Evolutionary conservation across 2,113 vertebrate genomes (phyloP).

Genomic region (Brienomyrus longianalis): DNA sequence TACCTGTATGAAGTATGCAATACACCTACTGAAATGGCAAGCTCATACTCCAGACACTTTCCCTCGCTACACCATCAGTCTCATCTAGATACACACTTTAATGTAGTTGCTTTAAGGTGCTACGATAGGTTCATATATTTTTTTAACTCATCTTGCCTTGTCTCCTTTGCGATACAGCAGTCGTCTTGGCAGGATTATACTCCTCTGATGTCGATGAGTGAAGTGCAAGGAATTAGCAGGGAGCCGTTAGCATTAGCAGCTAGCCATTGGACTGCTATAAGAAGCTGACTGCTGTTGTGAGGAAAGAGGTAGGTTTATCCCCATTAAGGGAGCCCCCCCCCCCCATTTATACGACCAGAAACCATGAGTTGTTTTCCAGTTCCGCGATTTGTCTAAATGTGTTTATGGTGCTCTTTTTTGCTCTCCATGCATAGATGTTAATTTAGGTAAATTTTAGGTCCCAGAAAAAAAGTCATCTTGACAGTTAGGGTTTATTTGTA

Average conservation of each 20-base stretch:
- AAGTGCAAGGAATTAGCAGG: not conserved
- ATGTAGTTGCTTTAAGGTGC: not conserved
- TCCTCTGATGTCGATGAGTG: not conserved
- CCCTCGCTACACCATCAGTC: not conserved
- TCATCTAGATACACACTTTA: not conserved
- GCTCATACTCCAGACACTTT: not conserved
- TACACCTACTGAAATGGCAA: not conserved
- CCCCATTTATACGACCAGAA: not conserved
- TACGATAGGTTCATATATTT: not conserved
- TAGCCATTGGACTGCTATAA: not conserved
- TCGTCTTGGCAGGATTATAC: not conserved
- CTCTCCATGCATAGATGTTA: not conserved
- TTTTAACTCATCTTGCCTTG: not conserved
- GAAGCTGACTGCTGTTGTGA: not conserved
- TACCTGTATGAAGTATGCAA: not conserved
- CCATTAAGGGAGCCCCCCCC: not conserved
- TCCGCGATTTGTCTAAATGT: not conserved
- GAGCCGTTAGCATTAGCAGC: not conserved
- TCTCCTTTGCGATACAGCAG: not conserved
- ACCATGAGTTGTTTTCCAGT: not conserved
- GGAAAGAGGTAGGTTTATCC: not conserved
- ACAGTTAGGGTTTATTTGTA: not conserved
- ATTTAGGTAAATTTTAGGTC: not conserved
- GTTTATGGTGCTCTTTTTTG: not conserved
- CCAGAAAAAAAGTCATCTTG: conserved; percentile 11